Conservation (phyloP, 2,888 invertebrate species). For the Bellardia bayeri region DNA sequence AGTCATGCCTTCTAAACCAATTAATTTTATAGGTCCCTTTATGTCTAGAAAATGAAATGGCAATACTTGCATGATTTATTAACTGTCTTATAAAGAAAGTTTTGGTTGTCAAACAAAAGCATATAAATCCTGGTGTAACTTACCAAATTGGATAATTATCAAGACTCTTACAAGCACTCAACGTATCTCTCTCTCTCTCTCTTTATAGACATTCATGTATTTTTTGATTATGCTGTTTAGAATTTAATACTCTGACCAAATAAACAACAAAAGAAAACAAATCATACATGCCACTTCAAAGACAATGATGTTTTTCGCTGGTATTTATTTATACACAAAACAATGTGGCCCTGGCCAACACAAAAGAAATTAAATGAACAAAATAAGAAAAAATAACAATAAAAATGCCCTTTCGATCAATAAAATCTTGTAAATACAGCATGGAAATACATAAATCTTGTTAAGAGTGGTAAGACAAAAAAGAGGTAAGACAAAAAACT, state of each 20-base stretch:
- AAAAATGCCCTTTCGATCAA: slow-evolving; percentile 70
- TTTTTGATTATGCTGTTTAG: slow-evolving; percentile 35
- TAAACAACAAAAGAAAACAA: slow-evolving; percentile 23
- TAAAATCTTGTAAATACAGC: slow-evolving; percentile 69
- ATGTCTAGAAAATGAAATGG: too few relatives aligned
- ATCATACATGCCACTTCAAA: slow-evolving; percentile 30
- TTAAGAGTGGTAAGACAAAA: slow-evolving; percentile 42
- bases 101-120: neutral
- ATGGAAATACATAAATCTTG: slow-evolving; percentile 68
- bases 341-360: slow-evolving; percentile 18
- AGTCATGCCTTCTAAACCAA: too few relatives aligned
- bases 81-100: neutral
- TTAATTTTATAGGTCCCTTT: too few relatives aligned
- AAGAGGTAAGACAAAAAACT: slow-evolving; percentile 46
- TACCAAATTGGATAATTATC: neutral
- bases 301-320: neutral
- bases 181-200: neutral
- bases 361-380: slow-evolving; percentile 18
- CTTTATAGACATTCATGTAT: neutral
- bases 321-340: slow-evolving; percentile 29
- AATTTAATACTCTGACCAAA: slow-evolving; percentile 12
- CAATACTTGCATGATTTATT: neutral
- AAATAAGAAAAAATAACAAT: slow-evolving; percentile 40
- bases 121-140: neutral
- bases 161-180: neutral